phyloP scores from a whole-genome alignment of 2,113 vertebrate genomes.

The Chaenocephalus aceratus region DNA sequence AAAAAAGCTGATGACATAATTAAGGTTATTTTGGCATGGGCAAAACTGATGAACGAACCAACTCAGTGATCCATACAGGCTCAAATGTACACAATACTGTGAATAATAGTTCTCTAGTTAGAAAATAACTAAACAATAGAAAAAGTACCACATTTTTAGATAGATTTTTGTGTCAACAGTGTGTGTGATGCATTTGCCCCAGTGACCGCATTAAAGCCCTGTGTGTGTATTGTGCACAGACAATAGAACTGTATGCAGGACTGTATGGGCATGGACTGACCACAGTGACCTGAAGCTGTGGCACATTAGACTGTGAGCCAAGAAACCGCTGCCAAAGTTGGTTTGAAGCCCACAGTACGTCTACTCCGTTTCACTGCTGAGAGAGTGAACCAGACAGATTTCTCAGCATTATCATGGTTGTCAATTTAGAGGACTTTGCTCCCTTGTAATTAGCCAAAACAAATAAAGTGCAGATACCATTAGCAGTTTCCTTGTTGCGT shows the following conservation, averaged over 20 bases:
- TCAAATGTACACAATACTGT: neutral
- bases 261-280: constrained; percentile 43
- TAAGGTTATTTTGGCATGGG: neutral
- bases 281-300: constrained; percentile 70
- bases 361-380: constrained; percentile 13
- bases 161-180: neutral
- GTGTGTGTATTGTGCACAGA: constrained; percentile 48
- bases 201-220: constrained; percentile 20
- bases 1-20: neutral
- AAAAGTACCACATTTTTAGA: neutral
- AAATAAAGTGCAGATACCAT: constrained; percentile 70
- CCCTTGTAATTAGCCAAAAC: constrained; percentile 70
- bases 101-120: neutral
- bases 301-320: constrained; percentile 24
- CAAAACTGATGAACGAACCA: neutral
- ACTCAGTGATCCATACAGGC: neutral
- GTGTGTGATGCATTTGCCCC: constrained; percentile 37
- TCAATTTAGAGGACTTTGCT: constrained; percentile 54
- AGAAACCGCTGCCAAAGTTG: constrained; percentile 22
- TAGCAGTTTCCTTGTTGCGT: constrained; percentile 73
- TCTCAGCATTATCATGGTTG: constrained; percentile 44
- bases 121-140: neutral
- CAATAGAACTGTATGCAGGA: constrained; percentile 42
- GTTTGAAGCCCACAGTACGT: neutral
- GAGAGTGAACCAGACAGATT: constrained; percentile 31